A percentile compares a stretch with the other conserved stretches of the same genome.
phyloP scores from a whole-genome alignment of 2,888 invertebrate genomes.

The Ptychoptera contaminata region DNA sequence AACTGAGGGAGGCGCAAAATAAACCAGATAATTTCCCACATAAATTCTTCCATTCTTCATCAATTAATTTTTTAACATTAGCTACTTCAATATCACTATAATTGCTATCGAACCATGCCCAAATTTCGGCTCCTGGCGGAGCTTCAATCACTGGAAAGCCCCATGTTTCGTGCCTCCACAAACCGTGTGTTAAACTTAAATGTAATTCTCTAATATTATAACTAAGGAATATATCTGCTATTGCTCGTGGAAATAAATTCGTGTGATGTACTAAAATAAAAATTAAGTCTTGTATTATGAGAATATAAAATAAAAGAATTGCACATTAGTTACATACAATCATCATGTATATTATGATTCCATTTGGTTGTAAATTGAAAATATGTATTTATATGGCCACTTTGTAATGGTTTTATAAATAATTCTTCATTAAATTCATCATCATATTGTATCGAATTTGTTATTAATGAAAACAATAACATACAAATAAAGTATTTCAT shows the following conservation, averaged over 20 bases:
- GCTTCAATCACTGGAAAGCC: slow-evolving; percentile 83
- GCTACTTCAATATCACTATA: slow-evolving; percentile 25
- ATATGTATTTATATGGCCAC: slow-evolving; percentile 72
- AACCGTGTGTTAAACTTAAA: slow-evolving; percentile 79
- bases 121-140: slow-evolving; percentile 86
- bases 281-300: slow-evolving; percentile 8
- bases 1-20: slow-evolving; percentile 91
- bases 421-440: slow-evolving; percentile 81
- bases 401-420: slow-evolving; percentile 66
- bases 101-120: slow-evolving; percentile 72
- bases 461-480: not conserved
- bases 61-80: slow-evolving; percentile 36
- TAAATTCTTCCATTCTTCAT: slow-evolving; percentile 74
- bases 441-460: slow-evolving; percentile 16
- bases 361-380: slow-evolving; percentile 83
- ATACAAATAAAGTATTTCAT: not conserved
- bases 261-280: slow-evolving; percentile 58
- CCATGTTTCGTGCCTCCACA: slow-evolving; percentile 90
- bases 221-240: slow-evolving; percentile 73
- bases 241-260: slow-evolving; percentile 70
- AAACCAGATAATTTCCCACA: slow-evolving; percentile 86
- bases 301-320: not conserved
- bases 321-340: slow-evolving; percentile 37
- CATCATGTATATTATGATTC: slow-evolving; percentile 39
- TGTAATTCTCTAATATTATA: slow-evolving; percentile 83